Evolutionary conservation across 2,113 vertebrate genomes (phyloP), one percentile per base, ranked within the genome.

Genomic region (Pedetes capensis): DNA sequence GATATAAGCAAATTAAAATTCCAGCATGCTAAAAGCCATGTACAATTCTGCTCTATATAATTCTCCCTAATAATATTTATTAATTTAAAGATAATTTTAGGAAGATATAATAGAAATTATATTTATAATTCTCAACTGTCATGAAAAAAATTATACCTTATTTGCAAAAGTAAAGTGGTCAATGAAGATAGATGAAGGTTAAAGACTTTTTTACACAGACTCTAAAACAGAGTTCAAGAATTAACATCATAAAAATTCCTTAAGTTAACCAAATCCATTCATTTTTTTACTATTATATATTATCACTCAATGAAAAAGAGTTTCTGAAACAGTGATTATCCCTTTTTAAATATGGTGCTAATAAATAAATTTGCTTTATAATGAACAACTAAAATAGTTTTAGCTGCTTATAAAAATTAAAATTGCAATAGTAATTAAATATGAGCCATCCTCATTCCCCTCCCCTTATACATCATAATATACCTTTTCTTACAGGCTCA

Each of bases 401-500:
- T 76, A 87, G 27, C 76, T 93, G 53, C 87, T 80, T 64, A 69
- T 83, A 89, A 94, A 72, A 95, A 87, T 78, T n/a, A 97, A 94
- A 88, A 89, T 59, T 61, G 74, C 68, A 91, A 25, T 5, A 87
- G n/a, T 78, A 93, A 91, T 89, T 89, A 87, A 96, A 89, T 78
- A 68, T 86, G 89, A 97, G 47, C 57, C 59, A 68, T 64, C 81
- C 90, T 92, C n/a, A n/a, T n/a, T n/a, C n/a, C n/a, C 96, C 89
- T n/a, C 80, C 88, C 71, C 72, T 83, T 76, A 87, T 53, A 68
- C n/a, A 83, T 55, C 87, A 89, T 75, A 96, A 93, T 68, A 97
- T 97, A 97, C 97, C 97, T 97, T 98, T 97, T 64, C 88, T 91
- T 61, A 93, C 1, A 68, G 93, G 34, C 39, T 96, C 97, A 88